Base-by-base conservation (phyloP, 2,797 vertebrate genomes). In the Silurus lanzhouensis region DNA sequence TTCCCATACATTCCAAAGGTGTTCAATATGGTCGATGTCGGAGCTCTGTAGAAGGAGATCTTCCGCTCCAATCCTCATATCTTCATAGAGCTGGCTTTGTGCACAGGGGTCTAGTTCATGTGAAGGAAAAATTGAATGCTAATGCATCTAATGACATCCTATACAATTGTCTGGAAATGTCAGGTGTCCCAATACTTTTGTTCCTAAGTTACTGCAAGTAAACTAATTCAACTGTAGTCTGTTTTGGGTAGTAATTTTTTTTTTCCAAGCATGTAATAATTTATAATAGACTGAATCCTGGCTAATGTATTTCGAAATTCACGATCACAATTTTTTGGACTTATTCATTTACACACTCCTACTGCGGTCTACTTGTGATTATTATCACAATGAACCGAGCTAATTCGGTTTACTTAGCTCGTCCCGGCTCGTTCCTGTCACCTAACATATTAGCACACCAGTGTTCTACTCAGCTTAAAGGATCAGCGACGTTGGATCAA, bases 401-500 rank as follows among this genome's bases (percentile, higher is more conserved):
- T 85, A 57, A 83, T 83, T 25, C 12, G 64, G 72, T 75, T 82
- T 58, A 25, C 46, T 85, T 87, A 79, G 58, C 61, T 38, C 81
- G 46, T 72, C 22, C 44, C 52, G 63, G 66, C 57, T 48, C 48
- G 4, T 79, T 25, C 64, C 44, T 19, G 64, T 25, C 58, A 14
- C 31, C 22, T 25, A 79, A 75, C 60, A 44, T 58, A 77, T 27
- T 44, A 48, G 19, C 44, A 64, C 22, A 44, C 38, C 17, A 22
- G 55, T 77, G 46, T 76, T 68, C 15, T 31, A 48, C 58, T 52
- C 20, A 13, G 44, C 17, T 83, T 80, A 83, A 84, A 52, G 78
- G 46, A 80, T 84, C 67, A 84, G 1, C 82, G 14, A n/a, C 61
- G 38, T 14, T 63, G 67, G 57, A 60, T 81, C 2, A 31, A 85